These are phyloP conservation scores for Pocillopora verrucosa DNA, from an alignment of 64 coral and sea anemone species.

Conservation along the genomic window DNA sequence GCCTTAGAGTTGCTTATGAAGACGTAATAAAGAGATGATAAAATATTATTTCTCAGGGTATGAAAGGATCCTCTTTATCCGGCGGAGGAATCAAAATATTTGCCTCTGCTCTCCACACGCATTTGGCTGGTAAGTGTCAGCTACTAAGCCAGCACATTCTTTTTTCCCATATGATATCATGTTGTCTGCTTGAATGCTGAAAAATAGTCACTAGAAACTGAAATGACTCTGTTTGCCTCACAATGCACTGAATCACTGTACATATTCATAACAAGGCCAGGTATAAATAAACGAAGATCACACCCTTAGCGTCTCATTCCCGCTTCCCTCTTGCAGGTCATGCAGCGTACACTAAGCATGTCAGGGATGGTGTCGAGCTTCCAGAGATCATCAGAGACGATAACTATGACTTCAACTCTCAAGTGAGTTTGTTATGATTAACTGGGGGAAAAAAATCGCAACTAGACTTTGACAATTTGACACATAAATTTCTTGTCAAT, in stretches of 20 bases:
- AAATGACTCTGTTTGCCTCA: too few relatives aligned
- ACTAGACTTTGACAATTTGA: too few relatives aligned
- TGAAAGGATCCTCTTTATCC: neutral
- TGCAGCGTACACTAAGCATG: neutral
- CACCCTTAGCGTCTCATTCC: neutral
- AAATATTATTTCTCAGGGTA: neutral
- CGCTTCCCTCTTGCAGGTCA: neutral
- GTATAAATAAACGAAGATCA: neutral
- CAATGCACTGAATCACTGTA: too few relatives aligned
- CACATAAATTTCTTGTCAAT: neutral
- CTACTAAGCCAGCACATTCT: neutral
- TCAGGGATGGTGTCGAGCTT: conserved; percentile 3
- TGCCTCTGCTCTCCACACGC: conserved; percentile 20
- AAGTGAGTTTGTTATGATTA: neutral
- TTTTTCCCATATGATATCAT: neutral
- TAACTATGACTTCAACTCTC: conserved; percentile 1
- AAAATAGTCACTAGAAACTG: too few relatives aligned
- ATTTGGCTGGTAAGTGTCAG: neutral
- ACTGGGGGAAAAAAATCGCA: neutral
- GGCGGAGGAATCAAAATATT: conserved; percentile 26
- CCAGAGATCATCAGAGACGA: conserved; percentile 9
- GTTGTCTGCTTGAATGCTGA: too few relatives aligned
- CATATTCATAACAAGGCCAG: neutral
- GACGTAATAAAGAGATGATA: neutral
- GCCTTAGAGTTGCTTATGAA: neutral